Conservation (phyloP, 2,113 vertebrate species). For the Anoura caudifer region DNA sequence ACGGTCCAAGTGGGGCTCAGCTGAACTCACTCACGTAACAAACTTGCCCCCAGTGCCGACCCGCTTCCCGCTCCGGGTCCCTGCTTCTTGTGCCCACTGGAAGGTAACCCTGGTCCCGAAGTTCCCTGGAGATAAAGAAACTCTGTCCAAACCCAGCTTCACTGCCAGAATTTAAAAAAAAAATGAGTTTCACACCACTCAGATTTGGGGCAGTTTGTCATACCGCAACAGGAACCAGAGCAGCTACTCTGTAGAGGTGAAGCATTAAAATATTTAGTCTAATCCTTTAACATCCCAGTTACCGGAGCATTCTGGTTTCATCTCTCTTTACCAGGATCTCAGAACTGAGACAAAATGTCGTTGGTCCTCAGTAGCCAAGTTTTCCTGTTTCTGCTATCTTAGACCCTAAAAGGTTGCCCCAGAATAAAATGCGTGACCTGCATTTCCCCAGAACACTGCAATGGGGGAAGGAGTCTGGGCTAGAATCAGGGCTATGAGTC, state of each 20-base stretch:
- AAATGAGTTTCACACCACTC: background rate
- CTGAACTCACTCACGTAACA: background rate
- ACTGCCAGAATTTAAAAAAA: background rate
- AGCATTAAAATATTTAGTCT: background rate
- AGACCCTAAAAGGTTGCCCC: background rate
- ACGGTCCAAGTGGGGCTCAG: background rate
- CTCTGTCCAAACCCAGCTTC: background rate
- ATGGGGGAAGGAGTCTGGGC: background rate
- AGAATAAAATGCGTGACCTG: background rate
- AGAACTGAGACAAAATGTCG: background rate
- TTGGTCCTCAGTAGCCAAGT: background rate
- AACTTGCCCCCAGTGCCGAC: background rate
- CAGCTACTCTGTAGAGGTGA: background rate
- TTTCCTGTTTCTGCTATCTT: background rate
- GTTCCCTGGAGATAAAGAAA: background rate
- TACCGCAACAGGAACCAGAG: no score
- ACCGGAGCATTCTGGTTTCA: background rate
- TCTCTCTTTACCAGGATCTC: background rate
- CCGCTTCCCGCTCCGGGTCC: background rate
- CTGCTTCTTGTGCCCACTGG: background rate
- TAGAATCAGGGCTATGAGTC: background rate
- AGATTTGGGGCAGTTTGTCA: background rate
- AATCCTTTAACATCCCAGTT: background rate
- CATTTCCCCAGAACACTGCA: background rate
- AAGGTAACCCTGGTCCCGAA: background rate